Percentiles rank a stretch among this genome's conserved stretches.
These are phyloP conservation scores for Periphyllus acericola DNA, from an alignment of 2,888 invertebrate genomes.

Conservation along the genomic window DNA sequence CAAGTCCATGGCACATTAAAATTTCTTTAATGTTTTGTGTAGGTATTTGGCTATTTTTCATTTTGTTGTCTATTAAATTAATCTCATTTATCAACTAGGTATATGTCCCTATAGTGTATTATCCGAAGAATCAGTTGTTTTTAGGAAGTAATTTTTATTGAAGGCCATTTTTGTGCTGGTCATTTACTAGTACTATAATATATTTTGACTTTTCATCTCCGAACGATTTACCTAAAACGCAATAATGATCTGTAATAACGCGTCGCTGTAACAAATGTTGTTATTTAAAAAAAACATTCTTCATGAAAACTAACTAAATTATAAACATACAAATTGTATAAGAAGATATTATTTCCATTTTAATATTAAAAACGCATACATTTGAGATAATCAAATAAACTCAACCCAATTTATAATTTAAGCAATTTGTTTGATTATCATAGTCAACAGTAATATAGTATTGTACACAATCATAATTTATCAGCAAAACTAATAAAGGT, in stretches of 20 bases:
- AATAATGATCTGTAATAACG: neutral
- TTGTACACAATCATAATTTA: neutral
- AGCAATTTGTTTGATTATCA: too few species aligned
- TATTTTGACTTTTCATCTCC: neutral
- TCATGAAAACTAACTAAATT: neutral
- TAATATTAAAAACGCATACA: neutral
- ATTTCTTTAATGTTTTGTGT: neutral
- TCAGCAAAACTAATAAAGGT: neutral
- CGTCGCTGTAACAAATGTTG: neutral
- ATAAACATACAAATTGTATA: neutral
- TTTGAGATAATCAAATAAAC: neutral
- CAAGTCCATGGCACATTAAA: neutral
- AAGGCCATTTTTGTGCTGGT: neutral
- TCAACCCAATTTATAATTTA: neutral
- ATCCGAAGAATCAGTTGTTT: neutral
- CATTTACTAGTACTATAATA: neutral
- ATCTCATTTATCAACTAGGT: neutral
- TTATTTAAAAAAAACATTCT: neutral
- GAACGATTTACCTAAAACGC: neutral
- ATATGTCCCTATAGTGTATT: neutral
- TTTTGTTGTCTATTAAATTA: neutral
- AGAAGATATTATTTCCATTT: neutral
- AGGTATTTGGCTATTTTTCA: neutral
- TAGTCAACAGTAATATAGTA: neutral
- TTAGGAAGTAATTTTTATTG: slow-evolving; percentile 9